Conservation (phyloP, 2,888 invertebrate genomes). For the Tigriopus californicus region DNA sequence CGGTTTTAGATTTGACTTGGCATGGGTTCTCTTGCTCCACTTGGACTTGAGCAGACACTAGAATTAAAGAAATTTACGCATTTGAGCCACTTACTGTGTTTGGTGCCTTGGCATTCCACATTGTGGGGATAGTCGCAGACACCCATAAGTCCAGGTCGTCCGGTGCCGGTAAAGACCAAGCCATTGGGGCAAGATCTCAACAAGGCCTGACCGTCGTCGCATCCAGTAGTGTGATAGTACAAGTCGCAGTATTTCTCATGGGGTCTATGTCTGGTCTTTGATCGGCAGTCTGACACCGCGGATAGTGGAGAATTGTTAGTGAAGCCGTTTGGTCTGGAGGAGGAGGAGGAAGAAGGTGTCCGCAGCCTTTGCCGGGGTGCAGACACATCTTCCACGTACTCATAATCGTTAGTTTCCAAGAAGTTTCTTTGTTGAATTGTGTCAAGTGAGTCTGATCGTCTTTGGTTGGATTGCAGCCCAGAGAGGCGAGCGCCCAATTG, state of each 20-base stretch:
- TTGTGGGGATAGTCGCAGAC: slow-evolving; percentile 26
- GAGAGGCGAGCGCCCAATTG: too few relatives aligned
- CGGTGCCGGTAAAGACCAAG: slow-evolving; percentile 24
- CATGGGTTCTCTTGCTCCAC: slow-evolving; percentile 43
- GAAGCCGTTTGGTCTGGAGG: too few relatives aligned
- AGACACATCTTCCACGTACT: too few relatives aligned
- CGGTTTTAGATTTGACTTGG: slow-evolving; percentile 53
- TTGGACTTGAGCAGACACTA: neutral
- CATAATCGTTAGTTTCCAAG: too few relatives aligned
- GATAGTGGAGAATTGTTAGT: too few relatives aligned
- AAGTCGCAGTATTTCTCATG: slow-evolving; percentile 26
- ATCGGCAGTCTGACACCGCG: slow-evolving; percentile 18
- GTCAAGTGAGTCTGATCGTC: too few relatives aligned
- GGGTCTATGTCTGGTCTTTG: slow-evolving; percentile 20
- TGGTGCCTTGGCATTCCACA: slow-evolving; percentile 24
- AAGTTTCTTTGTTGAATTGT: too few relatives aligned
- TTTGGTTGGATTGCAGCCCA: too few relatives aligned
- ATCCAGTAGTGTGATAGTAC: slow-evolving; percentile 23
- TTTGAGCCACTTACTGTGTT: slow-evolving; percentile 17
- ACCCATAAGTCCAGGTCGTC: slow-evolving; percentile 22
- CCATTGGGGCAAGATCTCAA: slow-evolving; percentile 26
- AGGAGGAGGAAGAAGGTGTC: too few relatives aligned
- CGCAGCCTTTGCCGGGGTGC: too few relatives aligned
- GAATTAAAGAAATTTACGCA: neutral
- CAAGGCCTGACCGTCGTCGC: slow-evolving; percentile 21